A percentile compares a stretch with the other conserved stretches of the same genome.
These are phyloP conservation scores for Gymnocephalus cernua DNA, from an alignment of 2,113 vertebrate genomes.

Conservation along the genomic window DNA sequence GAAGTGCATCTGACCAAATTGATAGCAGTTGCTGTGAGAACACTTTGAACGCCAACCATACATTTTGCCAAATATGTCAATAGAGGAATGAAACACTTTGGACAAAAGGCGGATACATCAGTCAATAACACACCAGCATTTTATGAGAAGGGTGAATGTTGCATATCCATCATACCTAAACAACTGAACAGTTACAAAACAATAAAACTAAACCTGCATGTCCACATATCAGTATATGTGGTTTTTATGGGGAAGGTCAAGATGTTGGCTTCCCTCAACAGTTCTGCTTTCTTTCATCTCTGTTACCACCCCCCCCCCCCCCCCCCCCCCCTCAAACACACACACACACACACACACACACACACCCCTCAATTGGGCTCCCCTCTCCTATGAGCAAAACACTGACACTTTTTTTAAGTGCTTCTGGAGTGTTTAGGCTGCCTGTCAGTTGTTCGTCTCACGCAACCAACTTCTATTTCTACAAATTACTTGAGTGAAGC, in stretches of 20 bases:
- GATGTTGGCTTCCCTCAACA: not conserved
- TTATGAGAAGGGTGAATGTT: slow-evolving; percentile 13
- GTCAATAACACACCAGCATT: slow-evolving; percentile 17
- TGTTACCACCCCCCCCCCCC: not conserved
- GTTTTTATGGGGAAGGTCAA: not conserved
- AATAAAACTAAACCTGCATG: not conserved
- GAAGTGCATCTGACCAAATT: slow-evolving; percentile 50
- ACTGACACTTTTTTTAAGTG: slow-evolving; percentile 41
- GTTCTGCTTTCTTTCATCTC: slow-evolving; percentile 18
- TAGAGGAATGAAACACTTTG: slow-evolving; percentile 47
- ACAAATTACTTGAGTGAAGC: slow-evolving; percentile 17
- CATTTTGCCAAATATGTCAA: slow-evolving; percentile 59
- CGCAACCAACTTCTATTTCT: slow-evolving; percentile 19
- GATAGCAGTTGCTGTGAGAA: slow-evolving; percentile 62
- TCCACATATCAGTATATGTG: not conserved
- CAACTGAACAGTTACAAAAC: slow-evolving; percentile 16
- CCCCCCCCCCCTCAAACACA: no score
- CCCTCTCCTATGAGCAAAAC: slow-evolving; percentile 6
- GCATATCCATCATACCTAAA: slow-evolving; percentile 15
- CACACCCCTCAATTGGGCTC: not conserved
- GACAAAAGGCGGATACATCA: slow-evolving; percentile 7
- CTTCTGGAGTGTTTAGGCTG: slow-evolving; percentile 42
- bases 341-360: no score
- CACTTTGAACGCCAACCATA: slow-evolving; percentile 43
- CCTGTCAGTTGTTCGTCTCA: slow-evolving; percentile 46